Percentiles rank a stretch among this genome's conserved stretches.
These are phyloP conservation scores for Drosophila ananassae DNA, from an alignment of 1,140 invertebrate species.

Conservation along the genomic window DNA sequence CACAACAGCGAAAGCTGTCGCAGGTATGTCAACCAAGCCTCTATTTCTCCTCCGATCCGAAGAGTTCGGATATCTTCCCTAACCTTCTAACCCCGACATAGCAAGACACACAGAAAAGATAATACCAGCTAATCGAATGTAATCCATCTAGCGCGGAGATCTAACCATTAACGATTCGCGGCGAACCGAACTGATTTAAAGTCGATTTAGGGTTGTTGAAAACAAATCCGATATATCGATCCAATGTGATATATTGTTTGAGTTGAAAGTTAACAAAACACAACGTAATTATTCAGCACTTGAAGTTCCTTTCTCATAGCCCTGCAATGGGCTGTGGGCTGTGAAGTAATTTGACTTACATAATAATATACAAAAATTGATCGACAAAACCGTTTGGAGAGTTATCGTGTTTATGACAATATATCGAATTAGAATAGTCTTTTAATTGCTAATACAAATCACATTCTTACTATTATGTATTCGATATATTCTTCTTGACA, in stretches of 20 bases:
- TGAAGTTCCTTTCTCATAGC: neutral
- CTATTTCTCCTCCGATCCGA: slow-evolving; percentile 3
- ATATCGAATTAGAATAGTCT: neutral
- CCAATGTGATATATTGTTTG: neutral
- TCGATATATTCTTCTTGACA: neutral
- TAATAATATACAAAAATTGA: too few species aligned
- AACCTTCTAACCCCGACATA: slow-evolving; percentile 34
- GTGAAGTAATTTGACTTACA: too few species aligned
- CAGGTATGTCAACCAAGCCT: slow-evolving; percentile 83
- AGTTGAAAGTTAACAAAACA: neutral
- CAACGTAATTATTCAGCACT: neutral
- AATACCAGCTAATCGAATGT: slow-evolving; percentile 39
- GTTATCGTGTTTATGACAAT: neutral
- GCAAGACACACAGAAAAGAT: slow-evolving; percentile 14
- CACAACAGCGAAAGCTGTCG: slow-evolving; percentile 93
- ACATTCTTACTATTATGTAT: neutral
- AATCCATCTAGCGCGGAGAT: slow-evolving; percentile 21
- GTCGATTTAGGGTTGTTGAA: slow-evolving; percentile 30
- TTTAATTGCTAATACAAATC: neutral
- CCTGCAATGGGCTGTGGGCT: neutral
- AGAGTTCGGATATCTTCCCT: neutral
- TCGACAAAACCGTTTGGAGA: neutral
- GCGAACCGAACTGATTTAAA: slow-evolving; percentile 36
- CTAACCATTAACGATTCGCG: slow-evolving; percentile 49
- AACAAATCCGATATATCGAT: neutral